Conservation (phyloP, 2,113 vertebrate species). For the Fregetta grallaria region DNA sequence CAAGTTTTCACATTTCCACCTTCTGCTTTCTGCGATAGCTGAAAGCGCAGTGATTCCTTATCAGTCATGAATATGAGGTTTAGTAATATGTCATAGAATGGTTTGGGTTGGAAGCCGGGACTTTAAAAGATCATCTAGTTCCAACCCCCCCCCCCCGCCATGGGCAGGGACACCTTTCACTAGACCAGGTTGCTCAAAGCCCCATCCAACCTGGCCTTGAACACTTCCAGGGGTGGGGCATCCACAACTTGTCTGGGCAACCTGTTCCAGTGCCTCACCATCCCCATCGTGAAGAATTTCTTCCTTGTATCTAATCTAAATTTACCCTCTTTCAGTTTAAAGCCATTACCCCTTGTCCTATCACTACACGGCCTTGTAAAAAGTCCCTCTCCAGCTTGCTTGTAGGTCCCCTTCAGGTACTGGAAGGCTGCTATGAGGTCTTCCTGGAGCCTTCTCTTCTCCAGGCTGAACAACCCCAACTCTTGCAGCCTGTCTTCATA, state of each 20-base stretch:
- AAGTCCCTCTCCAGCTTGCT: not conserved
- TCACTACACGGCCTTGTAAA: not conserved
- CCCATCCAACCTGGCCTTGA: not conserved
- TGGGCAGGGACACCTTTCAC: not conserved
- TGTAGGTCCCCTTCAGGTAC: not conserved
- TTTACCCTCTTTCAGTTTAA: not conserved
- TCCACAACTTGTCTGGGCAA: not conserved
- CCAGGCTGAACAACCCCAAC: not conserved
- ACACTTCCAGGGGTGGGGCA: not conserved
- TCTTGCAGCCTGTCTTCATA: not conserved
- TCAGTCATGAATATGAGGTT: not conserved
- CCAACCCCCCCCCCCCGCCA: not conserved
- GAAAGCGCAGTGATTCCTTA: not conserved
- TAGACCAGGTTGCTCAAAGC: not conserved
- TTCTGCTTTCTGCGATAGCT: not conserved
- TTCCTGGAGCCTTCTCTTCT: not conserved
- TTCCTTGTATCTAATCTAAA: not conserved
- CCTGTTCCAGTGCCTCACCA: not conserved
- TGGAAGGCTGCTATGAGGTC: not conserved
- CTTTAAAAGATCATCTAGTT: not conserved
- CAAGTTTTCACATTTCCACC: not conserved
- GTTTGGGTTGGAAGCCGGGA: not conserved
- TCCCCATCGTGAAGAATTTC: not conserved
- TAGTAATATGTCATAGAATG: not conserved
- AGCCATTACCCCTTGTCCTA: not conserved